phyloP scores from a whole-genome alignment of 2,113 vertebrate genomes.

The Haliaeetus leucogaster region DNA sequence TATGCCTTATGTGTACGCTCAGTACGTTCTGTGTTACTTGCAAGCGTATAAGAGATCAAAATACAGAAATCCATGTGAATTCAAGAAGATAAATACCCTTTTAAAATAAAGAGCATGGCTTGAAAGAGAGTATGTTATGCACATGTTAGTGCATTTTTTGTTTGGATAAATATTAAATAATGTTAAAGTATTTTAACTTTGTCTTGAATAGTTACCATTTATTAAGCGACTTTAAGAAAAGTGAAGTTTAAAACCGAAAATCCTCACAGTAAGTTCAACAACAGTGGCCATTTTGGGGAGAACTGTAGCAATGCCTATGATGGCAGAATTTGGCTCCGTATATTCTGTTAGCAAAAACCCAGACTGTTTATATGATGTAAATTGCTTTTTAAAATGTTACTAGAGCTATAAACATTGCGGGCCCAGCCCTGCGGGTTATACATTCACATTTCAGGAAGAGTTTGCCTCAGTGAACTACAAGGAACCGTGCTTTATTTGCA shows the following conservation, averaged over 20 bases:
- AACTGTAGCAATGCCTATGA: neutral
- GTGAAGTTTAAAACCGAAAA: neutral
- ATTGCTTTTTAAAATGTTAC: constrained; percentile 35
- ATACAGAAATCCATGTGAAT: neutral
- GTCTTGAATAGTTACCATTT: neutral
- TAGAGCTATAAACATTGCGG: neutral
- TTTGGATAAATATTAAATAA: neutral
- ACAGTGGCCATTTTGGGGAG: neutral
- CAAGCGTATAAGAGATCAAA: neutral
- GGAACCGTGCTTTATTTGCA: neutral
- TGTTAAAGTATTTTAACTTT: neutral
- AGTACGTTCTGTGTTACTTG: neutral
- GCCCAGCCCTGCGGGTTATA: neutral
- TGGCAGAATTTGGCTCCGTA: constrained; percentile 37
- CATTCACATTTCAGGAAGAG: neutral
- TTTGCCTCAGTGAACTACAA: constrained; percentile 4
- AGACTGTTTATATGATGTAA: constrained; percentile 11
- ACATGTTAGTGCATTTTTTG: neutral
- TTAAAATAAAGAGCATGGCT: neutral
- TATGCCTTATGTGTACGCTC: neutral
- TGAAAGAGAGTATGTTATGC: neutral
- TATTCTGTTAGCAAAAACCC: neutral
- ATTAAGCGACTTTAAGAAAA: neutral
- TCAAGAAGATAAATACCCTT: neutral
- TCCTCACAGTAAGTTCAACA: neutral